These are phyloP conservation scores for Mustelus asterias DNA, from an alignment of 2,113 vertebrate species.

Conservation along the genomic window DNA sequence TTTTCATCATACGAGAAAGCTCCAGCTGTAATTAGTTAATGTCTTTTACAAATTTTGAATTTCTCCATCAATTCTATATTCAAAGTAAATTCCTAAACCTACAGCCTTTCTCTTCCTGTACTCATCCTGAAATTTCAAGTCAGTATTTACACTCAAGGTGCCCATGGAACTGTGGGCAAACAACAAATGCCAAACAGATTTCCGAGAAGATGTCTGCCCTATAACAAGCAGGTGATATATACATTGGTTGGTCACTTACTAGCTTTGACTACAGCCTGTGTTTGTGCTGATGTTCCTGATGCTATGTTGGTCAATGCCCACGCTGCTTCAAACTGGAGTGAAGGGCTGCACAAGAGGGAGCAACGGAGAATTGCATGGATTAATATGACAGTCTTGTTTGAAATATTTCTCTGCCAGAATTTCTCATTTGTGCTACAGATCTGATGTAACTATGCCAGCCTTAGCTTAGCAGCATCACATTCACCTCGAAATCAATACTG, in stretches of 20 bases:
- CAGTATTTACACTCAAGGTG: not conserved
- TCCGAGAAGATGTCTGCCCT: not conserved
- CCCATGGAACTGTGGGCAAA: not conserved
- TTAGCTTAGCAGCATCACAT: not conserved
- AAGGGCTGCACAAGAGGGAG: conserved; percentile 29
- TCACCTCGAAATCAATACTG: not conserved
- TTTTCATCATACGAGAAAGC: not conserved
- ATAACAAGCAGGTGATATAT: not conserved
- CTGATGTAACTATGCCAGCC: not conserved
- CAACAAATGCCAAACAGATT: not conserved
- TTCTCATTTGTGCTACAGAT: not conserved
- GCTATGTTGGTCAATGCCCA: conserved; percentile 39
- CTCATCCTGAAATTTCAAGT: not conserved
- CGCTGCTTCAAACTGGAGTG: conserved; percentile 38
- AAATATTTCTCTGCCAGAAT: not conserved
- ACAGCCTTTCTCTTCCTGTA: not conserved
- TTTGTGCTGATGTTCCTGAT: conserved; percentile 39
- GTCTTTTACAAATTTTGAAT: not conserved
- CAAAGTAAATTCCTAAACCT: not conserved
- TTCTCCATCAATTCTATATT: not conserved
- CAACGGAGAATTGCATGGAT: not conserved
- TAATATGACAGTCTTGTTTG: not conserved
- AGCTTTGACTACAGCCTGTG: conserved; percentile 38
- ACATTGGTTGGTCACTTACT: conserved; percentile 19
- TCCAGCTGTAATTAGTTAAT: not conserved